Percentiles rank a stretch among this genome's conserved stretches.
Conservation (phyloP, 2,113 vertebrate species). For the Columba janthina region DNA sequence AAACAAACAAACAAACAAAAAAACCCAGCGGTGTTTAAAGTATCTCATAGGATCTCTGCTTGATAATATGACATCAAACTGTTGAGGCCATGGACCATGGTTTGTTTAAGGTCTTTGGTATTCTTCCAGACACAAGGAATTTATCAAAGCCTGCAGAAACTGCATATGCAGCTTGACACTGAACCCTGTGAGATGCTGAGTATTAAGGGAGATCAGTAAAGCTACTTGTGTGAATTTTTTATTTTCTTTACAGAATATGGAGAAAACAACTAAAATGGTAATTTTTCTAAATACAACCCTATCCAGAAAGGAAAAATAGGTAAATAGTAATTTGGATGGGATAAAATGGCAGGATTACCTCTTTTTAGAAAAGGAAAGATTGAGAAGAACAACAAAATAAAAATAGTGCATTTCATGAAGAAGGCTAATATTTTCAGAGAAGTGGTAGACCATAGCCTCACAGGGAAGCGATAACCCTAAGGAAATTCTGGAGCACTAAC, state of each 20-base stretch:
- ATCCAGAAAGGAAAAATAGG: background rate
- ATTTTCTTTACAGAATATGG: background rate
- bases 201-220: conserved; percentile 2
- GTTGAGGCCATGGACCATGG: background rate
- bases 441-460: background rate
- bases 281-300: background rate
- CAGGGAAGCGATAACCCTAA: background rate
- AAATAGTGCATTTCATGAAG: background rate
- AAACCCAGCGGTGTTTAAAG: background rate
- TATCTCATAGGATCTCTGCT: background rate
- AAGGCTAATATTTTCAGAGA: background rate
- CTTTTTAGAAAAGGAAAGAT: background rate
- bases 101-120: background rate
- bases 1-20: background rate
- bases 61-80: background rate
- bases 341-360: background rate
- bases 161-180: background rate
- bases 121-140: conserved; percentile 3
- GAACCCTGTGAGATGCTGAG: background rate
- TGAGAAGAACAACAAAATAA: background rate
- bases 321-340: background rate
- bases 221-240: background rate
- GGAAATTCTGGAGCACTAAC: background rate
- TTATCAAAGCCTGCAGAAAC: background rate
- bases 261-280: background rate